Evolutionary conservation across 2,113 vertebrate genomes (phyloP), one percentile per base, ranked within the genome.

Genomic region (Silurus glanis): DNA sequence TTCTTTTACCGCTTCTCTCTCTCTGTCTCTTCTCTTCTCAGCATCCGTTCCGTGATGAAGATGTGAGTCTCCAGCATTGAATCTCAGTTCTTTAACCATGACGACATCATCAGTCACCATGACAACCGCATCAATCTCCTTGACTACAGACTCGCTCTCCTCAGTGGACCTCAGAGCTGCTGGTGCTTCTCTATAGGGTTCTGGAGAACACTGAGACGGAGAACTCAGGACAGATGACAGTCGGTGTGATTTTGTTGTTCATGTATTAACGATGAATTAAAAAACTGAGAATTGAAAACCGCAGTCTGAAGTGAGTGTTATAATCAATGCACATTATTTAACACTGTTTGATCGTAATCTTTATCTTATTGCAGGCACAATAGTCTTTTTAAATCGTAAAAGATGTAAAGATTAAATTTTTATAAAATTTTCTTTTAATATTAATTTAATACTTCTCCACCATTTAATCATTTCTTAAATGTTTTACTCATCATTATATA

Each of bases 21-120:
- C 53, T 80, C 37, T 62, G 4, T 56, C 69, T 69, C 4, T 64
- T 74, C 14, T 85, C 23, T 58, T 16, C 72, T 64, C 64, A 94
- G 93, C 61, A 91, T 94, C 53, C 89, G 90, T 3, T 82, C 91
- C 9, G 84, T 92, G 0, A 87, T 94, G 85, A 86, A n/a, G 7
- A 88, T 93, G 81, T 92, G 89, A 83, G 9, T 6, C 23, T 59
- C 76, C 79, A 13, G 75, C 16, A 12, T 80, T 17, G 6, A 71
- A 19, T 80, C 14, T 55, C 62, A 69, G 23, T 56, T 55, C 66
- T 28, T 58, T 58, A 74, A 47, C 28, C 23, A 9, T 28, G 25
- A 79, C 6, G 37, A 66, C 61, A 37, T 21, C 59, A 76, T 45
- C 56, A 62, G 66, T 76, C 23, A 37, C 66, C 79, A 74, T 47